A percentile compares a stretch with the other conserved stretches of the same genome.
Evolutionary conservation across 2,113 vertebrate species (phyloP).

Genomic region (Fregata magnificens): DNA sequence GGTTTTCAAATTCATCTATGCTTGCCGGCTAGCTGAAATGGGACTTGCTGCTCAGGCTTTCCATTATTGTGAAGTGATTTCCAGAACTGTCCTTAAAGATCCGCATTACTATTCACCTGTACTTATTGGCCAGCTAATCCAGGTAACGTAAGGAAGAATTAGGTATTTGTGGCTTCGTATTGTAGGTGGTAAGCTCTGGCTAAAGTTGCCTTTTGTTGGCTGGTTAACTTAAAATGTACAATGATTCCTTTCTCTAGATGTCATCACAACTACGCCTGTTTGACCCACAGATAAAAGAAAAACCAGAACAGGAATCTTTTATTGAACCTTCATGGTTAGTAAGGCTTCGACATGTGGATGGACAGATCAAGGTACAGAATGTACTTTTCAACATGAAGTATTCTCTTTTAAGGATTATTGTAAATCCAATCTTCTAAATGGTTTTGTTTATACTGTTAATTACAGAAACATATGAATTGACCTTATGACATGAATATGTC

Average conservation of each 20-base stretch:
- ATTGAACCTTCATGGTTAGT: conserved; percentile 87
- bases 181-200: not conserved
- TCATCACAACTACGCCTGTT: conserved; percentile 90
- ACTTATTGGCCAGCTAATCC: conserved; percentile 86
- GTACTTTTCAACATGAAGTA: not conserved
- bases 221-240: not conserved
- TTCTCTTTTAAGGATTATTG: not conserved
- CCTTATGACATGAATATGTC: not conserved
- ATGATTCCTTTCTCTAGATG: conserved; percentile 70
- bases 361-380: conserved; percentile 83
- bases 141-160: conserved; percentile 69
- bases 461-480: not conserved
- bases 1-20: conserved; percentile 98
- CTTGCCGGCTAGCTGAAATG: conserved; percentile 90
- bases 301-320: conserved; percentile 91
- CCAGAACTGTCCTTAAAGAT: conserved; percentile 81
- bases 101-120: conserved; percentile 83
- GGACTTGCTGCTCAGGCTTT: conserved; percentile 94
- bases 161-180: not conserved
- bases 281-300: conserved; percentile 94
- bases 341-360: conserved; percentile 80
- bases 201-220: not conserved
- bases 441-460: not conserved
- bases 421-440: not conserved
- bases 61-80: conserved; percentile 96